phyloP scores from a whole-genome alignment of 2,113 vertebrate genomes.

The Pseudopipra pipra region DNA sequence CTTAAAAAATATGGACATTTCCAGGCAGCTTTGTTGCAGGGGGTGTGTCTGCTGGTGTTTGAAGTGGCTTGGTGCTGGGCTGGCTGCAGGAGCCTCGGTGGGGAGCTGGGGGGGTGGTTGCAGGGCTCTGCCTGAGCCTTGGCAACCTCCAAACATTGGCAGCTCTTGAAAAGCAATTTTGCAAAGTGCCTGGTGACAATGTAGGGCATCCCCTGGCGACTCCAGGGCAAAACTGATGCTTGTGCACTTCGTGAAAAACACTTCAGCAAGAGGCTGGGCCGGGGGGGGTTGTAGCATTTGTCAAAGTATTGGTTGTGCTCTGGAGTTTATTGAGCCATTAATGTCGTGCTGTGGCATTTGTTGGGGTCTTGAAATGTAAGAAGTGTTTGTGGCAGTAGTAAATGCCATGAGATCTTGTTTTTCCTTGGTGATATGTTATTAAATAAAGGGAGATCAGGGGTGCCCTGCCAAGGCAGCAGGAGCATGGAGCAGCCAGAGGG shows the following conservation, averaged over 20 bases:
- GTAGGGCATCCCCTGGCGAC: neutral
- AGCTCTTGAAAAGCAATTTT: neutral
- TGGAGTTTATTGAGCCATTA: neutral
- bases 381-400: neutral
- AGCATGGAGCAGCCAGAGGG: no score
- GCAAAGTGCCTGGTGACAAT: neutral
- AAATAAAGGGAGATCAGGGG: neutral
- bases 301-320: neutral
- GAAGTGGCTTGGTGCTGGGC: neutral
- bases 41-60: neutral
- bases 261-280: neutral
- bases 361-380: neutral
- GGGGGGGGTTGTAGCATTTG: neutral
- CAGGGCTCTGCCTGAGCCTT: neutral
- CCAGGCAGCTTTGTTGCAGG: neutral
- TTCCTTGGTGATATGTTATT: neutral
- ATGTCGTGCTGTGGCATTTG: neutral
- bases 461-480: neutral
- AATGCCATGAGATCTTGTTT: fast-evolving
- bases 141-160: neutral
- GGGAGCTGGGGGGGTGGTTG: neutral
- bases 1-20: neutral
- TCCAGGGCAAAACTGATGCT: fast-evolving
- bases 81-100: neutral
- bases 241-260: fast-evolving